These are phyloP conservation scores for Enhydra lutris DNA, from an alignment of 2,113 vertebrate genomes.

Conservation along the genomic window DNA sequence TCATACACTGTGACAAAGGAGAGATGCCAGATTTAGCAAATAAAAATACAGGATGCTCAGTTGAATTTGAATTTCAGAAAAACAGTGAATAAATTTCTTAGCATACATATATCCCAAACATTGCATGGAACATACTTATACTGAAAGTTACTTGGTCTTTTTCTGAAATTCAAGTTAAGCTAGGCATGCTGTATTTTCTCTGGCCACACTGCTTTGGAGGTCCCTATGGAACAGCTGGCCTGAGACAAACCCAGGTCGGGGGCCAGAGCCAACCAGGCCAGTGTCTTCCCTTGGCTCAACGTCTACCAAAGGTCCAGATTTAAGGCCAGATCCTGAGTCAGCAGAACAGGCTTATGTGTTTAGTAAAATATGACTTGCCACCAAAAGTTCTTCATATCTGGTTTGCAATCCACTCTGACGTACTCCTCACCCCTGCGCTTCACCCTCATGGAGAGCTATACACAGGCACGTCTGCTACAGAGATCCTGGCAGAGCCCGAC, in stretches of 20 bases:
- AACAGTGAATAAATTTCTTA: not conserved
- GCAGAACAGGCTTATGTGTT: not conserved
- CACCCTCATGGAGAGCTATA: not conserved
- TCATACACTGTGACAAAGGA: not conserved
- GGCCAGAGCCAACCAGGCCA: not conserved
- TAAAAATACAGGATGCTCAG: not conserved
- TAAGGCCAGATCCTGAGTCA: not conserved
- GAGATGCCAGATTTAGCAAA: not conserved
- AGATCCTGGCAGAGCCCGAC: fast-evolving
- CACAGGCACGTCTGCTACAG: not conserved
- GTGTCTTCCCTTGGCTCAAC: not conserved
- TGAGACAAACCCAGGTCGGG: not conserved
- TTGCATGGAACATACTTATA: not conserved
- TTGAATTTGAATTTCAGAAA: conserved; percentile 27
- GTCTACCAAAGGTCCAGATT: not conserved
- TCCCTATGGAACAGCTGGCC: not conserved
- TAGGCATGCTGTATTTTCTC: not conserved
- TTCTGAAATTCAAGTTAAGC: not conserved
- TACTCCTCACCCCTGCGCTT: not conserved
- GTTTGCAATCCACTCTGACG: not conserved
- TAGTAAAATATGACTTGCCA: not conserved
- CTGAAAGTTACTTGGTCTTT: not conserved
- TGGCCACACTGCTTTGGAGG: not conserved
- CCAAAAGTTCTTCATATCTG: not conserved
- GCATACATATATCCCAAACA: not conserved